phyloP scores from a whole-genome alignment of 2,888 invertebrate species.

The Boloria euphrosyne region DNA sequence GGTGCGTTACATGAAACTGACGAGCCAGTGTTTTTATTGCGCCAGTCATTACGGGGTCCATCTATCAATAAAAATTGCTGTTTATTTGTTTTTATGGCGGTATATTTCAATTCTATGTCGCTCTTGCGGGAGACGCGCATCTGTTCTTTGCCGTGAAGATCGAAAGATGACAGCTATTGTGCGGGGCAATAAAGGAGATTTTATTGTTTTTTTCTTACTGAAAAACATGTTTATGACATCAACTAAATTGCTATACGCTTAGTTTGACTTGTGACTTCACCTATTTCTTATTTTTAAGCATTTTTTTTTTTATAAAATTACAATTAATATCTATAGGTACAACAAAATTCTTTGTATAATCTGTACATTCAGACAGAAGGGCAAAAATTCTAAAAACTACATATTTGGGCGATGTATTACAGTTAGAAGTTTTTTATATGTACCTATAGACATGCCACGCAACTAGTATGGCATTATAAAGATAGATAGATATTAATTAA shows the following conservation, averaged over 20 bases:
- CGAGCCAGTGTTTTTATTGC: slow-evolving; percentile 67
- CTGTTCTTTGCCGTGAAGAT: slow-evolving; percentile 22
- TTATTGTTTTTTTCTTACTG: not conserved
- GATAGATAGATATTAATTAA: no score
- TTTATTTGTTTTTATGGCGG: slow-evolving; percentile 45
- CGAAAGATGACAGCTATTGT: slow-evolving; percentile 23
- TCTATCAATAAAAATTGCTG: slow-evolving; percentile 43
- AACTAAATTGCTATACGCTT: not conserved
- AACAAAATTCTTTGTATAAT: no score
- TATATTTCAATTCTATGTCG: slow-evolving; percentile 42
- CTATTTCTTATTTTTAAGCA: no score
- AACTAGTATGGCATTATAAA: no score
- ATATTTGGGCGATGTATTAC: no score
- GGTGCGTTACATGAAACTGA: slow-evolving; percentile 52
- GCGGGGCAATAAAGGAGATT: slow-evolving; percentile 14
- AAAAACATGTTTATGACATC: not conserved
- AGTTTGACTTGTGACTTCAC: no score
- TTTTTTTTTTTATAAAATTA: no score
- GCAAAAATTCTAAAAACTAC: no score
- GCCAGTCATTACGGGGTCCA: slow-evolving; percentile 45
- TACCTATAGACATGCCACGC: no score
- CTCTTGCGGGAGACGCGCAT: slow-evolving; percentile 27
- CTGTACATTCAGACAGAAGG: no score
- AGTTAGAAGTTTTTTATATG: no score
- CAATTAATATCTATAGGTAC: no score